Evolutionary conservation across 2,797 vertebrate genomes (phyloP).

Genomic region (Pelochelys cantorii): DNA sequence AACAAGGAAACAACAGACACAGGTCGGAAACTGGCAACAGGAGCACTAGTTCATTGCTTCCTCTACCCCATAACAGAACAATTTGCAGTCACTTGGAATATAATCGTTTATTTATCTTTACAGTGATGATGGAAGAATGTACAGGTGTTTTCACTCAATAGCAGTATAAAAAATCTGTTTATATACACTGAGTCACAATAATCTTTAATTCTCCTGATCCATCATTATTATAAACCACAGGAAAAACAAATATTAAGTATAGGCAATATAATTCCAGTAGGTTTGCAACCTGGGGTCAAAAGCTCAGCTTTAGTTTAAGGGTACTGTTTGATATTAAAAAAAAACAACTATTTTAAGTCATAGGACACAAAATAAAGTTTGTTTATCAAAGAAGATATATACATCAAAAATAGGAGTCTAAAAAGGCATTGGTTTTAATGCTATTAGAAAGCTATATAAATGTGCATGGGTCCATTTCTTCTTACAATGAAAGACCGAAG

Average conservation of each 20-base stretch:
- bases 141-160: slow-evolving; percentile 81
- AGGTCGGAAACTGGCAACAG: not conserved
- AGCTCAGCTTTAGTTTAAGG: slow-evolving; percentile 75
- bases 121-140: slow-evolving; percentile 83
- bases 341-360: slow-evolving; percentile 80
- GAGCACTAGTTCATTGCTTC: not conserved
- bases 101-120: slow-evolving; percentile 87
- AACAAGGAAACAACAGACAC: not conserved
- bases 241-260: slow-evolving; percentile 71
- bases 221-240: slow-evolving; percentile 71
- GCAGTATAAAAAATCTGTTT: slow-evolving; percentile 87
- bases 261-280: slow-evolving; percentile 82
- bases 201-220: slow-evolving; percentile 64
- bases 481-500: slow-evolving; percentile 70
- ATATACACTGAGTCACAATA: slow-evolving; percentile 84
- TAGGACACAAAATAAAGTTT: slow-evolving; percentile 83
- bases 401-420: slow-evolving; percentile 83
- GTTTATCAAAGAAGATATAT: slow-evolving; percentile 82
- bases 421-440: slow-evolving; percentile 83
- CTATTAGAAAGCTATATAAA: slow-evolving; percentile 80
- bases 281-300: slow-evolving; percentile 80
- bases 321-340: slow-evolving; percentile 75
- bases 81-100: slow-evolving; percentile 78
- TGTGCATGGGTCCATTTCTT: slow-evolving; percentile 78
- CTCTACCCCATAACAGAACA: slow-evolving; percentile 27